A percentile compares a stretch with the other conserved stretches of the same genome.
These are phyloP conservation scores for Melikaiella ostensackeni DNA, from an alignment of 2,888 invertebrate genomes.

Conservation along the genomic window DNA sequence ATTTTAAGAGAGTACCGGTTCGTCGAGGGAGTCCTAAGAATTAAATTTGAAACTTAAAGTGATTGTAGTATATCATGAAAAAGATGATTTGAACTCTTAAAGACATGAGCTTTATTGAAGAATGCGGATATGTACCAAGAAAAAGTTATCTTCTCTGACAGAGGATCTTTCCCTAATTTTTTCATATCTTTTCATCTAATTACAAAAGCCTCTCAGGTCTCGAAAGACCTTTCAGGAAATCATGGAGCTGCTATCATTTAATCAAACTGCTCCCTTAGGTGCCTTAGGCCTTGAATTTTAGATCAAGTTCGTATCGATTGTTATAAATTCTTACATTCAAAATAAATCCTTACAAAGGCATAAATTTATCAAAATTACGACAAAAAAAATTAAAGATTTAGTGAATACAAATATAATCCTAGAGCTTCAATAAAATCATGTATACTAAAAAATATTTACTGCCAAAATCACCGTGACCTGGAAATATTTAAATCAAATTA, in stretches of 20 bases:
- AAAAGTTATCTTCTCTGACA: no score
- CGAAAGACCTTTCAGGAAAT: not conserved
- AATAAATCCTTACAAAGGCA: not conserved
- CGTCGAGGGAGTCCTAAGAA: no score
- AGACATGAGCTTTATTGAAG: no score
- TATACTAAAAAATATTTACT: not conserved
- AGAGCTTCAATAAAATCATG: not conserved
- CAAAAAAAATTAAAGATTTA: not conserved
- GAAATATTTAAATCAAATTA: not conserved
- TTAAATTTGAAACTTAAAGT: no score
- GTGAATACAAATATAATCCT: not conserved
- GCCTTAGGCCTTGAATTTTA: not conserved
- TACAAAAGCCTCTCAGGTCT: not conserved
- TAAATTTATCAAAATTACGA: not conserved
- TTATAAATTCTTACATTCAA: not conserved
- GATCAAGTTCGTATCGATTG: not conserved
- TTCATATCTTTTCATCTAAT: not conserved
- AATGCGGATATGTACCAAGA: no score
- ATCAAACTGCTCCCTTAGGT: conserved; percentile 4
- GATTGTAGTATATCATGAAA: no score
- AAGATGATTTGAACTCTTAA: no score
- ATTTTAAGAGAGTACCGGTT: no score
- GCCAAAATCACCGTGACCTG: not conserved
- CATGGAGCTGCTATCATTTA: not conserved
- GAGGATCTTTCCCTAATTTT: not conserved